phyloP scores from a whole-genome alignment of 2,797 vertebrate species.

The Lacerta viridis region DNA sequence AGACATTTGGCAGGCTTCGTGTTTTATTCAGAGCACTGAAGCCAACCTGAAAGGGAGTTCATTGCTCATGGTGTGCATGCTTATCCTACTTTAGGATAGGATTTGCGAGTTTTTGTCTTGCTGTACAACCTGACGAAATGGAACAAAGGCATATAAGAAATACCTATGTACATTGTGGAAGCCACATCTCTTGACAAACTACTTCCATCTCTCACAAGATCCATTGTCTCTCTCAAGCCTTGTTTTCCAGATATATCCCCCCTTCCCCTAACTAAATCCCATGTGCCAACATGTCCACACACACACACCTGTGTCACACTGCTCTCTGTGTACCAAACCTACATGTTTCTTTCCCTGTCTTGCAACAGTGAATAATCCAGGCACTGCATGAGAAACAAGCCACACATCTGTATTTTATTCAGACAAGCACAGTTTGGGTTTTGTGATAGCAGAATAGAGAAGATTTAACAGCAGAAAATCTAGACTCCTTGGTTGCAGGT shows the following conservation, averaged over 20 bases:
- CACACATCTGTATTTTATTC: constrained; percentile 27
- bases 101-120: not conserved
- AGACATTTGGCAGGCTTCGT: not conserved
- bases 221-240: not conserved
- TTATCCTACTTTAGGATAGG: not conserved
- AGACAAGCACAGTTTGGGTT: constrained; percentile 28
- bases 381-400: not conserved
- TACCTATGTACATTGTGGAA: not conserved
- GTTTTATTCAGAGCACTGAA: not conserved
- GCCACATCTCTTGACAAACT: not conserved
- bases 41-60: not conserved
- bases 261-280: not conserved
- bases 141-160: not conserved
- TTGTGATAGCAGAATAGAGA: constrained; percentile 20
- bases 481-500: constrained; percentile 22
- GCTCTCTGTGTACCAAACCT: not conserved
- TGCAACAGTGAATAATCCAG: not conserved
- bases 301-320: not conserved
- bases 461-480: constrained; percentile 32
- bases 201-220: not conserved
- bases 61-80: not conserved
- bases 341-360: not conserved
- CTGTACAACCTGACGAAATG: not conserved
- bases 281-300: not conserved
- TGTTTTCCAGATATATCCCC: not conserved